Percentiles rank a stretch among this genome's conserved stretches.
phyloP scores from a whole-genome alignment of 2,113 vertebrate genomes.

The Propithecus coquereli region DNA sequence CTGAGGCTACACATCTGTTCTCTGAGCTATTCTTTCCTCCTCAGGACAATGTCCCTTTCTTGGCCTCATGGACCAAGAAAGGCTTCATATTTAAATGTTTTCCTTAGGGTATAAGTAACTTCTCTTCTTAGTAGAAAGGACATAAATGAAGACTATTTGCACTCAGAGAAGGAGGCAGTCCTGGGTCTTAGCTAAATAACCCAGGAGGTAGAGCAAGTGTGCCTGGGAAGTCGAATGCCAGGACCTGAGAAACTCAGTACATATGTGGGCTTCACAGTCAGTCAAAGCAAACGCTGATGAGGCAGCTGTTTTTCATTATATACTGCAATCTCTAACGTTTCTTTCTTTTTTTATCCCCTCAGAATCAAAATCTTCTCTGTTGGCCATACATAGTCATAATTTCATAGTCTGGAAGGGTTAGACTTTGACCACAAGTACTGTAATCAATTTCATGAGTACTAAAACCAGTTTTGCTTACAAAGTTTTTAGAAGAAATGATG shows the following conservation, averaged over 20 bases:
- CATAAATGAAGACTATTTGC: not conserved
- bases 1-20: not conserved
- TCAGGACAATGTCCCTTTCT: not conserved
- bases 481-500: not conserved
- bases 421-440: not conserved
- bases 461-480: not conserved
- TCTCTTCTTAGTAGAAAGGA: not conserved
- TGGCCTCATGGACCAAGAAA: not conserved
- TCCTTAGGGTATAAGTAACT: not conserved
- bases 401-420: not conserved
- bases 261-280: not conserved
- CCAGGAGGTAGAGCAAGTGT: not conserved
- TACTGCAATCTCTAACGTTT: conserved; percentile 12
- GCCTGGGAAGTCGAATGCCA: not conserved
- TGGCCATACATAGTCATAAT: not conserved
- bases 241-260: not conserved
- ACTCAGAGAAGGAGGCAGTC: not conserved
- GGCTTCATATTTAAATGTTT: not conserved
- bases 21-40: not conserved
- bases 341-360: conserved; percentile 10
- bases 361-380: conserved; percentile 12
- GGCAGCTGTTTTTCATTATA: conserved; percentile 57
- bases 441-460: not conserved
- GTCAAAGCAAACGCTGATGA: not conserved
- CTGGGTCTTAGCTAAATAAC: not conserved